Evolutionary conservation across 1,140 invertebrate species (phyloP).

Genomic region (Drosophila triauraria): DNA sequence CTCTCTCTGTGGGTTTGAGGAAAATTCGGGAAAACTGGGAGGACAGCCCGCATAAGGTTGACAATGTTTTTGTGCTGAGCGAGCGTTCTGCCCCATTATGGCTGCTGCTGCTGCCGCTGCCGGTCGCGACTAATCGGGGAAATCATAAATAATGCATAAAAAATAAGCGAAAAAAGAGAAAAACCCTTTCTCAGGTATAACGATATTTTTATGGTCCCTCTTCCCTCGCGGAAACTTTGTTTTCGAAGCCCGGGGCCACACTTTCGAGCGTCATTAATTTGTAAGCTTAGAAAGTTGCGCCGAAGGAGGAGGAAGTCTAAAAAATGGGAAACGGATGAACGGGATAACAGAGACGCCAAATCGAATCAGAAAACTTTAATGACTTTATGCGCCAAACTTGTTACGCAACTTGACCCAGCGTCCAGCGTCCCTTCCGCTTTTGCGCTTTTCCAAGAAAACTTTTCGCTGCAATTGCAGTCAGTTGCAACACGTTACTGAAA

Average conservation of each 20-base stretch:
- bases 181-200: conserved; percentile 20
- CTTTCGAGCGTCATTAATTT: conserved; percentile 56
- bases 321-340: conserved; percentile 24
- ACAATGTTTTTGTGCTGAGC: conserved; percentile 36
- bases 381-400: conserved; percentile 75
- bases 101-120: not conserved
- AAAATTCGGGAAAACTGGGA: conserved; percentile 1
- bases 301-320: not conserved
- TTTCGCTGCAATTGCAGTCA: conserved; percentile 36
- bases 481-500: conserved; percentile 47
- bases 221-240: conserved; percentile 9
- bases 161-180: conserved; percentile 19
- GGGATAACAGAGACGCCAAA: conserved; percentile 36
- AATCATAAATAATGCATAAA: conserved; percentile 51
- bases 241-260: not conserved
- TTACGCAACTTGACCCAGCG: conserved; percentile 51
- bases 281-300: conserved; percentile 38
- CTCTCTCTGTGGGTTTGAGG: not conserved
- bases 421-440: not conserved
- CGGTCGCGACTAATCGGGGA: conserved; percentile 37
- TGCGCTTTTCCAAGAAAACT: conserved; percentile 12
- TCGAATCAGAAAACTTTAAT: conserved; percentile 77
- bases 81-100: not conserved
- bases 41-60: conserved; percentile 22
- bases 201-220: conserved; percentile 25